Conservation (phyloP, 2,888 invertebrate genomes). For the Nowickia ferox region DNA sequence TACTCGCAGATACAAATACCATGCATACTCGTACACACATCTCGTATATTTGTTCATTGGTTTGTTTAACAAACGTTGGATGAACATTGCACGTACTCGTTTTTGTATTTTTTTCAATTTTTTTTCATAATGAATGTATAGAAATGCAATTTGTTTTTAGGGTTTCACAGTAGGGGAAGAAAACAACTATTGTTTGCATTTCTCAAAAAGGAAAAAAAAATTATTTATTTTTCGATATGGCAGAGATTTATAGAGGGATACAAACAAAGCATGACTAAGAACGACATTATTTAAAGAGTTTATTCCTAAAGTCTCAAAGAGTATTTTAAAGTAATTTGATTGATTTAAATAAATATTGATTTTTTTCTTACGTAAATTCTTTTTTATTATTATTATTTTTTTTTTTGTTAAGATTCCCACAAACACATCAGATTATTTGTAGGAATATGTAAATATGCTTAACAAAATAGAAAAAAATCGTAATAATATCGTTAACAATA, state of each 20-base stretch:
- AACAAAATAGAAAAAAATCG: background rate
- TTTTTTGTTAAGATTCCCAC: slow-evolving; percentile 5
- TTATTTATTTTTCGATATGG: slow-evolving; percentile 56
- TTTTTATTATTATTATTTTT: background rate
- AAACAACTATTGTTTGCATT: slow-evolving; percentile 62
- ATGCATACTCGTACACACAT: no score
- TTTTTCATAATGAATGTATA: slow-evolving; percentile 53
- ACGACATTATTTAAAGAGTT: slow-evolving; percentile 52
- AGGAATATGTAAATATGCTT: slow-evolving; percentile 35
- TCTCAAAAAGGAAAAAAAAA: slow-evolving; percentile 19
- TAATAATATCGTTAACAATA: slow-evolving; percentile 55
- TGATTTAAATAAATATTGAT: slow-evolving; percentile 66
- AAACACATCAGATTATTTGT: slow-evolving; percentile 17
- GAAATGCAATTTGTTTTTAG: slow-evolving; percentile 71
- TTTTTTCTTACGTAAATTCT: background rate
- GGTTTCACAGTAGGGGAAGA: slow-evolving; percentile 68
- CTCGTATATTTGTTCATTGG: slow-evolving; percentile 39
- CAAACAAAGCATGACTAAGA: slow-evolving; percentile 63
- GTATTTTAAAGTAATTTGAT: slow-evolving; percentile 39
- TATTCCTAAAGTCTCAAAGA: slow-evolving; percentile 1
- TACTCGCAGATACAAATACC: background rate
- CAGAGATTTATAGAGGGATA: slow-evolving; percentile 55
- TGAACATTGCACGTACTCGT: slow-evolving; percentile 23
- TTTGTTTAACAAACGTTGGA: slow-evolving; percentile 45
- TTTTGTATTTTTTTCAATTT: background rate